Base-by-base conservation (phyloP, 2,797 vertebrate species). In the Zalophus californianus region DNA sequence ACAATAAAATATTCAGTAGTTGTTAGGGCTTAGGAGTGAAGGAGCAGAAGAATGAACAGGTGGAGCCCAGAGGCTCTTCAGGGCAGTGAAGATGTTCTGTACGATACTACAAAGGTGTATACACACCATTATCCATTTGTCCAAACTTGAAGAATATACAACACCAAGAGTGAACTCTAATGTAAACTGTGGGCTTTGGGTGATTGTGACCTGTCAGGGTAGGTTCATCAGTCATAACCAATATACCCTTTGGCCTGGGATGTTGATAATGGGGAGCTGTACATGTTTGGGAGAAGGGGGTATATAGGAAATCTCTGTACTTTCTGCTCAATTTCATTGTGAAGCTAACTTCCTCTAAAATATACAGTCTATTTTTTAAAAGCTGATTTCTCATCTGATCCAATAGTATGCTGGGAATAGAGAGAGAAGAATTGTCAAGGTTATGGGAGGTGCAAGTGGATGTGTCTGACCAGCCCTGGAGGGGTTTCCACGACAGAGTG, bases 271-370 rank as follows among this genome's bases (percentile, higher is more conserved):
- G 11, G 29, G 9, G 21, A 50, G 8, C 7, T 8, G 3, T 41
- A 4, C 4, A 2, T 8, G 5, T 68, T 41, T 9, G 1, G 13
- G 5, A n/a, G 21, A 21, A 48, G 32, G 25, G 2, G 2, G 2
- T 14, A 11, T 15, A 7, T 15, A 21, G 27, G 10, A 11, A 38
- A 7, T 66, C 23, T 13, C n/a, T 14, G 2, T 50, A 15, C 14
- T 4, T 75, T n/a, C 21, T 13, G 35, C 18, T n/a, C 44, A 70
- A 29, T 54, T 56, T 27, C 52, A 5, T 15, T 32, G 6, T 54
- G 82, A 97, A 78, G 16, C 5, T 64, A 32, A 86, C 8, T n/a
- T 54, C 4, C 84, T 86, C 44, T 56, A 44, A 92, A 79, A 79
- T 72, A 73, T n/a, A 35, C 62, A 38, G 35, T 35, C n/a, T 13